Conservation (phyloP, 2,888 invertebrate species). For the Protonemura montana region DNA sequence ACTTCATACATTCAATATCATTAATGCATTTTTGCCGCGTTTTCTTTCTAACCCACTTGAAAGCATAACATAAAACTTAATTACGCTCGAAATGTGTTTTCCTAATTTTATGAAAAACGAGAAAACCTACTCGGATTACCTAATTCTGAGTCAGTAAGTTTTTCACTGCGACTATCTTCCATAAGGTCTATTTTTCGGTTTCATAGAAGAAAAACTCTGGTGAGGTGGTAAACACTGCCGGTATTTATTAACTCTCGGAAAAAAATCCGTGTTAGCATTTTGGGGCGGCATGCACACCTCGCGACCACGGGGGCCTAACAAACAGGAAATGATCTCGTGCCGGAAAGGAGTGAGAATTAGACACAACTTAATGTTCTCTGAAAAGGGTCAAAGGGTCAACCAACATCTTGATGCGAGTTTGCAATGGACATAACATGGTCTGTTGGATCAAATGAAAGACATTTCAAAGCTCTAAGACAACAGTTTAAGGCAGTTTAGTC, state of each 20-base stretch:
- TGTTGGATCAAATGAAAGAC: not conserved
- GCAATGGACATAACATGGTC: not conserved
- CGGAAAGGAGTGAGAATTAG: not conserved
- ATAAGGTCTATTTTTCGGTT: not conserved
- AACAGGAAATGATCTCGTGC: not conserved
- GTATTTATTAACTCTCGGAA: not conserved
- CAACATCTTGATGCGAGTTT: not conserved
- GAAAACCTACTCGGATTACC: not conserved
- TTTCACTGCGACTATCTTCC: not conserved
- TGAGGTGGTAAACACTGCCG: not conserved
- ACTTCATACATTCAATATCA: not conserved
- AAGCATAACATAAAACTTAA: not conserved
- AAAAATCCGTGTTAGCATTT: not conserved
- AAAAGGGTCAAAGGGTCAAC: conserved; percentile 1
- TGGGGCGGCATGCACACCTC: not conserved
- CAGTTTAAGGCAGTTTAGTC: conserved; percentile 1
- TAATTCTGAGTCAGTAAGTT: not conserved
- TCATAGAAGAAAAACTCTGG: not conserved
- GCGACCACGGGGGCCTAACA: not conserved
- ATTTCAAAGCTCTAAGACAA: conserved; percentile 5
- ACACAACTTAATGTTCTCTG: not conserved
- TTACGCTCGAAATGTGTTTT: not conserved
- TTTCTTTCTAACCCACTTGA: not conserved
- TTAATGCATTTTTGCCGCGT: conserved; percentile 2
- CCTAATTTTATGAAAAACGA: conserved; percentile 4